These are phyloP conservation scores for Arctia plantaginis DNA, from an alignment of 2,888 invertebrate genomes.

Conservation along the genomic window DNA sequence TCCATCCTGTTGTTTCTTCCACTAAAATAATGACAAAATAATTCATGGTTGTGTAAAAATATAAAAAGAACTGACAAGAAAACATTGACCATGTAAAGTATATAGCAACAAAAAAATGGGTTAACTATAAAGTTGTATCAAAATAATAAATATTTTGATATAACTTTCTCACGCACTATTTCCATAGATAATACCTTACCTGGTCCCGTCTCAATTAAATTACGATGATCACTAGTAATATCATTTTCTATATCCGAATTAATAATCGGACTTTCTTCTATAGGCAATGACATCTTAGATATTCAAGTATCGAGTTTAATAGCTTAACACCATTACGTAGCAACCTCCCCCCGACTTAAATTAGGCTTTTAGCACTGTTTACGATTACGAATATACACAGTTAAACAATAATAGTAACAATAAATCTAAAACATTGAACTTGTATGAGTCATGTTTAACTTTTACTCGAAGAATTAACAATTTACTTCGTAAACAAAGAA, in stretches of 20 bases:
- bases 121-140: not conserved
- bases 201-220: slow-evolving; percentile 70
- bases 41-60: not conserved
- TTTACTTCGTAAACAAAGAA: slow-evolving; percentile 58
- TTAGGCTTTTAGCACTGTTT: slow-evolving; percentile 26
- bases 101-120: not conserved
- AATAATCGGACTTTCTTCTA: slow-evolving; percentile 80
- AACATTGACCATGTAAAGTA: not conserved
- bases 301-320: slow-evolving; percentile 37
- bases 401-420: slow-evolving; percentile 38
- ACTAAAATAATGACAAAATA: slow-evolving; percentile 58
- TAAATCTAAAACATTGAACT: slow-evolving; percentile 39
- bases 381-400: slow-evolving; percentile 39
- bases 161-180: not conserved
- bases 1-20: slow-evolving; percentile 88
- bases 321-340: slow-evolving; percentile 57
- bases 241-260: slow-evolving; percentile 80
- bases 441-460: slow-evolving; percentile 51
- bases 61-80: not conserved
- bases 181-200: slow-evolving; percentile 55
- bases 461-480: slow-evolving; percentile 38
- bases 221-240: slow-evolving; percentile 74
- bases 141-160: not conserved
- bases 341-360: slow-evolving; percentile 21
- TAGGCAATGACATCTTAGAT: slow-evolving; percentile 67